phyloP scores from a whole-genome alignment of 2,797 vertebrate species.

The Pagetopsis macropterus region DNA sequence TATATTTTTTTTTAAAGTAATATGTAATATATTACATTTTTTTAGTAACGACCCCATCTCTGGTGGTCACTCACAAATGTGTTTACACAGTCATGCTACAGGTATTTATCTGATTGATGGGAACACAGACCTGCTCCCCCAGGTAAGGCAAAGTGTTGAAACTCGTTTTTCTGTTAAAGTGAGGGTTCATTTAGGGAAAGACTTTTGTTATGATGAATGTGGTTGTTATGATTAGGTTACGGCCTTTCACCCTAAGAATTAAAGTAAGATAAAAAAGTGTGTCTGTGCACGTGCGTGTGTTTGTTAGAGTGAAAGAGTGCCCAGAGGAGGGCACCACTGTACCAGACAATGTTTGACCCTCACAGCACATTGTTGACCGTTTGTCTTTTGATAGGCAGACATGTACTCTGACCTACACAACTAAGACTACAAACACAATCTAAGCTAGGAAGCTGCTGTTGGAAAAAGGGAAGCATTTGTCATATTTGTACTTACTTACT shows the following conservation, averaged over 20 bases:
- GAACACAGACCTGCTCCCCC: neutral
- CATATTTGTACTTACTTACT: too few relatives aligned
- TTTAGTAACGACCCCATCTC: too few relatives aligned
- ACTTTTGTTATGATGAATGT: neutral
- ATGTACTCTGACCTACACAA: neutral
- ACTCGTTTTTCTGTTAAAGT: neutral
- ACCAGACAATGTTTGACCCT: slow-evolving; percentile 51
- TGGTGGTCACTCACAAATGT: neutral
- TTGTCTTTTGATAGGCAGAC: slow-evolving; percentile 22
- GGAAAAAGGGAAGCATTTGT: neutral
- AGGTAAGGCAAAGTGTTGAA: neutral
- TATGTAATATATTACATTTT: too few relatives aligned
- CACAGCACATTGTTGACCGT: slow-evolving; percentile 37
- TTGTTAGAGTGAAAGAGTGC: slow-evolving; percentile 26
- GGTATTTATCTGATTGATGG: neutral
- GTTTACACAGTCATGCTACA: neutral
- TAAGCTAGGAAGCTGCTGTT: neutral
- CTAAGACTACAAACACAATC: neutral
- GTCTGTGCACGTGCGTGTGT: slow-evolving; percentile 16
- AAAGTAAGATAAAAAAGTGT: neutral
- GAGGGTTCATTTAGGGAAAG: neutral
- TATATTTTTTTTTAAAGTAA: too few relatives aligned
- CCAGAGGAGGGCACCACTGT: slow-evolving; percentile 81
- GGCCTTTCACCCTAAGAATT: neutral
- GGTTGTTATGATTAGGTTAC: neutral